Evolutionary conservation across 2,888 invertebrate species (phyloP), one percentile per base, ranked within the genome.

Genomic region (Parnassius orleans): DNA sequence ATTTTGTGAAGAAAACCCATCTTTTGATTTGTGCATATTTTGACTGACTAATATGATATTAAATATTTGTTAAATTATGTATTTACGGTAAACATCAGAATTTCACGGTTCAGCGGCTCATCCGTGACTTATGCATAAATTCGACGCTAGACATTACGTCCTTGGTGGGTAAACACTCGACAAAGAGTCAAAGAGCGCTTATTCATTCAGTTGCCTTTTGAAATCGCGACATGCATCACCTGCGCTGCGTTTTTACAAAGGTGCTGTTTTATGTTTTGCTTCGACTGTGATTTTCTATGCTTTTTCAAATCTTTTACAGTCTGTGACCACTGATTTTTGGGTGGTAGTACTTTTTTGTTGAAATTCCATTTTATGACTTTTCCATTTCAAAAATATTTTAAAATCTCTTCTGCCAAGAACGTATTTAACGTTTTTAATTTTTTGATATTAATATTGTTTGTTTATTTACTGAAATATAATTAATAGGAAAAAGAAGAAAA

Each of bases 401-500:
- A 33, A 33, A 33, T 7, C 1, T 33, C 33, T 33, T 33, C 1
- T 33, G 33, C 33, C 33, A 33, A 33, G 5, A 33, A 33, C 33
- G 7, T 33, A 33, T 33, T 33, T 33, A 33, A 33, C 33, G 33
- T 33, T 7, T 33, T 33, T 7, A 7, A 7, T 7, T 33, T 33
- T 33, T 33, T 33, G 5, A 33, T 33, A 33, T 33, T 33, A 7
- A 33, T 33, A 57, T 10, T 41, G 24, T 58, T 15, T 33, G 11
- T 51, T 51, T 19, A 33, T 19, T 51, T 57, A 46, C 11, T 11
- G n/a, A 19, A 55, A 57, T 55, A 12, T 57, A 66, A 56, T 65
- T 63, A 74, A 56, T 73, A 92, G 92, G 92, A 92, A 74, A 92
- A 90, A 68, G 92, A 92, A 80, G 91, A 92, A 66, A 91, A 91